Evolutionary conservation across 2,888 invertebrate species (phyloP).

Genomic region (Epinotia demarniana): DNA sequence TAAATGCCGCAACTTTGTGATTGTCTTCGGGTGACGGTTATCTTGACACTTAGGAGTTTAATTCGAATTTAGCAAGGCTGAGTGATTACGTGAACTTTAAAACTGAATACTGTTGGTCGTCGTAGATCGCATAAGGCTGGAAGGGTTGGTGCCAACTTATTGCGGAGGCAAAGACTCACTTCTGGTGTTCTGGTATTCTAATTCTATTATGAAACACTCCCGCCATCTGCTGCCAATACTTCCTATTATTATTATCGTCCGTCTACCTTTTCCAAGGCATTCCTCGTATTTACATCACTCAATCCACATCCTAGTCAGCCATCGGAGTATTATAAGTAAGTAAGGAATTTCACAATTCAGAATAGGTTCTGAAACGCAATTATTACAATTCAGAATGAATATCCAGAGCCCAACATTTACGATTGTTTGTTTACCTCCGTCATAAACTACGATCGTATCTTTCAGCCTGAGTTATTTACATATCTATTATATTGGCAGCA

Average conservation of each 20-base stretch:
- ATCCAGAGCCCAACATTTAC: constrained; percentile 1
- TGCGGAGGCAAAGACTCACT: no score
- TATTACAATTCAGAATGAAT: background rate
- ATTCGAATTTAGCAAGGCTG: constrained; percentile 23
- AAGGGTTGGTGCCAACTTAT: background rate
- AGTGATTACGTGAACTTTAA: constrained; percentile 7
- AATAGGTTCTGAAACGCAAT: background rate
- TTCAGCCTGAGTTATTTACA: constrained; percentile 8
- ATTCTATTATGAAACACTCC: no score
- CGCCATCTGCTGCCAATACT: no score
- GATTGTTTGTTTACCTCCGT: constrained; percentile 10
- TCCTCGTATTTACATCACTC: no score
- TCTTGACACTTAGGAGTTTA: constrained; percentile 31
- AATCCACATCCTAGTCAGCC: no score
- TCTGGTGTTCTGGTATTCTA: no score
- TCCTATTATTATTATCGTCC: no score
- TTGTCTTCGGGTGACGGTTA: constrained; percentile 16
- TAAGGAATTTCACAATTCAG: no score
- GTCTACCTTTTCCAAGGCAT: no score
- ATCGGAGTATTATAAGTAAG: no score
- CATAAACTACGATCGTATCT: constrained; percentile 21
- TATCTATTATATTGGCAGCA: constrained; percentile 10
- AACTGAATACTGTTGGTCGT: background rate
- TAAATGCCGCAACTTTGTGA: constrained; percentile 26
- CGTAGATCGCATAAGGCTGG: background rate